Conservation (phyloP, 2,888 invertebrate genomes). For the Spilosoma lubricipeda region DNA sequence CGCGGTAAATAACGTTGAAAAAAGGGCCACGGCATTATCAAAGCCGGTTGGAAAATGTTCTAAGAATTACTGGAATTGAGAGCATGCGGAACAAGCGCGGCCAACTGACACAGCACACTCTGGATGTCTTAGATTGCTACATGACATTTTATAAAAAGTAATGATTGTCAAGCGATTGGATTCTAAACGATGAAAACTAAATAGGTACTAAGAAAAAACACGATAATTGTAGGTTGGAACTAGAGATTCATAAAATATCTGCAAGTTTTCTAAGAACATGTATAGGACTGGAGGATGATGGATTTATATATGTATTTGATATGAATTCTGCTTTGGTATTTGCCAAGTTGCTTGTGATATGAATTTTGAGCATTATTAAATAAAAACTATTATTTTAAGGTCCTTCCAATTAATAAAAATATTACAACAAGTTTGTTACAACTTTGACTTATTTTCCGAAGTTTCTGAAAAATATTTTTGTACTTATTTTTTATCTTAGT, state of each 20-base stretch:
- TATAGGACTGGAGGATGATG: background rate
- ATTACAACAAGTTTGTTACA: background rate
- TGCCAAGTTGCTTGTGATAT: too few species aligned
- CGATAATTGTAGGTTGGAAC: constrained; percentile 26
- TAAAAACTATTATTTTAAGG: background rate
- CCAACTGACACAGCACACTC: constrained; percentile 75
- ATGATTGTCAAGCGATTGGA: constrained; percentile 36
- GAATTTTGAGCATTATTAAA: too few species aligned
- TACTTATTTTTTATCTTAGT: background rate
- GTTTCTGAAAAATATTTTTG: background rate
- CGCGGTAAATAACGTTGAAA: constrained; percentile 41
- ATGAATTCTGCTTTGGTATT: too few species aligned
- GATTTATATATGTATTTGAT: too few species aligned
- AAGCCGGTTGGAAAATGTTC: constrained; percentile 59
- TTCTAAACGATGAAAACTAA: constrained; percentile 36
- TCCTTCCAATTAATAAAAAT: background rate
- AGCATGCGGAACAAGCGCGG: constrained; percentile 73
- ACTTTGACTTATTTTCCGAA: background rate
- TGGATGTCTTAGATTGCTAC: constrained; percentile 49
- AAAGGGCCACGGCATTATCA: constrained; percentile 49
- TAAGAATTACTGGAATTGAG: constrained; percentile 68
- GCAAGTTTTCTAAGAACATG: background rate
- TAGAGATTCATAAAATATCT: constrained; percentile 1
- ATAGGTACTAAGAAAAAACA: constrained; percentile 25
- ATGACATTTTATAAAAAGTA: constrained; percentile 46